A percentile compares a stretch with the other conserved stretches of the same genome.
Conservation (phyloP, 53 echinoderm and acorn worm species). For the Holothuria leucospilota region DNA sequence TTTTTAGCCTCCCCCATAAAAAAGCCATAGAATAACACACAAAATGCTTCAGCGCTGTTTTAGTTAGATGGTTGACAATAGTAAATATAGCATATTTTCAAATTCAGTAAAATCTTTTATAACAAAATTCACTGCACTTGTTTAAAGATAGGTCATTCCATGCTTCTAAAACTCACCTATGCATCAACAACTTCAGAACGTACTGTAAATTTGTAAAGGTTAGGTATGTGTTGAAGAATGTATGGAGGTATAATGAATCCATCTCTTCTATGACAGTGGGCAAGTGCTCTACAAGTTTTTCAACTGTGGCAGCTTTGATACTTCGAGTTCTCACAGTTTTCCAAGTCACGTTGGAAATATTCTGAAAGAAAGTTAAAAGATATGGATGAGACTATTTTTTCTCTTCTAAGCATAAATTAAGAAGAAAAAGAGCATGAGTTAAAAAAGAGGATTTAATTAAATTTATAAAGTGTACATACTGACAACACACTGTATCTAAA, state of each 20-base stretch:
- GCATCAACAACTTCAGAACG: conserved; percentile 74
- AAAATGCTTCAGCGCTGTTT: no score
- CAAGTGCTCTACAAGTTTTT: conserved; percentile 76
- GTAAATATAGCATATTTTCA: no score
- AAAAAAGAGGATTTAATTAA: no score
- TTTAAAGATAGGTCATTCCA: neutral
- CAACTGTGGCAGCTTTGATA: conserved; percentile 85
- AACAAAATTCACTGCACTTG: neutral
- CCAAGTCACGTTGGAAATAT: neutral
- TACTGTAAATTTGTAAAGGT: conserved; percentile 85
- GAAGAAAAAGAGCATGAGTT: no score
- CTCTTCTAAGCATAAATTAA: no score
- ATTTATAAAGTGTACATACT: no score
- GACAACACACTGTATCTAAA: no score
- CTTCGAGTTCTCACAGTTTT: conserved; percentile 50
- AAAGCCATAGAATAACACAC: no score
- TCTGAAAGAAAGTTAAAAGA: neutral
- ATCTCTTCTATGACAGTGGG: conserved; percentile 84
- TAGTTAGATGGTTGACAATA: no score
- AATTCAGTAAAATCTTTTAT: no score
- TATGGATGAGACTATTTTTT: no score
- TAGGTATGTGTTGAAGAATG: conserved; percentile 93
- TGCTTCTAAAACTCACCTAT: conserved; percentile 55
- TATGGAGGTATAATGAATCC: conserved; percentile 92
- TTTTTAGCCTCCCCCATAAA: no score